Percentiles rank a stretch among this genome's conserved stretches.
Conservation (phyloP, 2,797 vertebrate species). For the Malurus splendens region DNA sequence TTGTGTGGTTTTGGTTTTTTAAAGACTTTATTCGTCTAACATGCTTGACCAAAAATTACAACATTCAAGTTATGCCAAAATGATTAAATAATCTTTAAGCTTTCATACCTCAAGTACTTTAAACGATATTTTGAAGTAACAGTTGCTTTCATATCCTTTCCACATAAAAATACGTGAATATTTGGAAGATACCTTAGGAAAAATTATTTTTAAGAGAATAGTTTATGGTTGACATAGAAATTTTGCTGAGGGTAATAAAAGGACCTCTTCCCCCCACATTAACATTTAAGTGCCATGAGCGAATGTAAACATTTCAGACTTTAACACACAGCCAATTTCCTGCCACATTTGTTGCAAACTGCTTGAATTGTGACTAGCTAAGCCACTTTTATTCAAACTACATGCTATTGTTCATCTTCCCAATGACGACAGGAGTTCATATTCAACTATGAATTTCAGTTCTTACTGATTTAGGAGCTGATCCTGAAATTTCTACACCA, state of each 20-base stretch:
- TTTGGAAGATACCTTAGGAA: slow-evolving; percentile 69
- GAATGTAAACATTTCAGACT: slow-evolving; percentile 41
- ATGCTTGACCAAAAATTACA: slow-evolving; percentile 77
- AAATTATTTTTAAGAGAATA: slow-evolving; percentile 59
- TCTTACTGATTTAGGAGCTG: slow-evolving; percentile 1
- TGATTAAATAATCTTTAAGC: slow-evolving; percentile 59
- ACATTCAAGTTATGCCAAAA: slow-evolving; percentile 69
- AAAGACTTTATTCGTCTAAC: slow-evolving; percentile 76
- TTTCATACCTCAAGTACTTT: slow-evolving; percentile 57
- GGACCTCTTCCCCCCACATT: not conserved
- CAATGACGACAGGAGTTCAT: not conserved
- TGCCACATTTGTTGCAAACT: slow-evolving; percentile 16
- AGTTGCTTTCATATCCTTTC: slow-evolving; percentile 60
- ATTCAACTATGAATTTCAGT: not conserved
- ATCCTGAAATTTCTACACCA: not conserved
- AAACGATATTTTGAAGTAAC: slow-evolving; percentile 64
- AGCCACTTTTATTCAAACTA: slow-evolving; percentile 12
- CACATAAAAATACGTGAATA: slow-evolving; percentile 75
- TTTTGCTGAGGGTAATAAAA: slow-evolving; percentile 24
- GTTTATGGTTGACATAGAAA: slow-evolving; percentile 57
- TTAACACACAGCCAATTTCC: slow-evolving; percentile 40
- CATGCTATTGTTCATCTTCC: slow-evolving; percentile 11
- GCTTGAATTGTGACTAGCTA: slow-evolving; percentile 9
- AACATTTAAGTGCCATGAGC: slow-evolving; percentile 19
- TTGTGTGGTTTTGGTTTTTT: not conserved